phyloP scores from a whole-genome alignment of 2,888 invertebrate genomes.

The Caenorhabditis sp. region DNA sequence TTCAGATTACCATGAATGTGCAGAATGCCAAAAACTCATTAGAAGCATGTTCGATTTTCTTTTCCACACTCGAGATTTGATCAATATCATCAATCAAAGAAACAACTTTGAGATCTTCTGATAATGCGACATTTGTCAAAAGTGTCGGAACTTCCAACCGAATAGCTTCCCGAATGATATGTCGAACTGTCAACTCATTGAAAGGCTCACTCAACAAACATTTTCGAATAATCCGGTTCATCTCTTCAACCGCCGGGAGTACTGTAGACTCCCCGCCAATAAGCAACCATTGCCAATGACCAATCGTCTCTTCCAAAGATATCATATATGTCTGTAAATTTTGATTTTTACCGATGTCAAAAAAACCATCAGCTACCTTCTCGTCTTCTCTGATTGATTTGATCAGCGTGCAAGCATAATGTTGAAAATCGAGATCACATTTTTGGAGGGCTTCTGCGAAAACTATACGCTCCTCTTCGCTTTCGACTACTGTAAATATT shows the following conservation, averaged over 20 bases:
- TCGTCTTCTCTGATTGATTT: constrained; percentile 14
- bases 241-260: constrained; percentile 35
- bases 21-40: constrained; percentile 28
- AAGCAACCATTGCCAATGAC: constrained; percentile 38
- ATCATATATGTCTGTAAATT: constrained; percentile 5
- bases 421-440: constrained; percentile 19
- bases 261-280: constrained; percentile 33
- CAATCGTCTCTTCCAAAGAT: constrained; percentile 19
- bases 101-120: constrained; percentile 6
- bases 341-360: background rate
- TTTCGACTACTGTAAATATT: constrained; percentile 19
- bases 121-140: background rate
- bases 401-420: constrained; percentile 26
- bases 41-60: constrained; percentile 23
- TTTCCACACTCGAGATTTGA: constrained; percentile 3
- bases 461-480: constrained; percentile 17
- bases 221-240: constrained; percentile 32
- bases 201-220: constrained; percentile 4
- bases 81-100: constrained; percentile 14
- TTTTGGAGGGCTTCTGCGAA: constrained; percentile 13
- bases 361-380: constrained; percentile 3
- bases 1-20: constrained; percentile 14
- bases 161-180: constrained; percentile 20
- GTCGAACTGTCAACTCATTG: constrained; percentile 13
- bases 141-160: constrained; percentile 14